These are phyloP conservation scores for Lates japonicus DNA, from an alignment of 2,797 vertebrate species.

Conservation along the genomic window DNA sequence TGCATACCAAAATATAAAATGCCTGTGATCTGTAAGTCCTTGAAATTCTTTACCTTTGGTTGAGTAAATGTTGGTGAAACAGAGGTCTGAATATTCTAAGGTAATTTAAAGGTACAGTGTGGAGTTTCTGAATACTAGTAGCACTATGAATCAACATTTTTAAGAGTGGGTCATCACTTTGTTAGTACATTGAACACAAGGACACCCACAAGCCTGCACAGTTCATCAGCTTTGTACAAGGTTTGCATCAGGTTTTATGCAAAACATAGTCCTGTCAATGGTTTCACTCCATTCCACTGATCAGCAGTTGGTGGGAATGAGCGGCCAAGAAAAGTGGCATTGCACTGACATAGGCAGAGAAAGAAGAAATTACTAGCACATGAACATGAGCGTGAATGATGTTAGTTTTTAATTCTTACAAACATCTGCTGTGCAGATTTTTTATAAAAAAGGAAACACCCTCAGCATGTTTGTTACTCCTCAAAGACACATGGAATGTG, in stretches of 20 bases:
- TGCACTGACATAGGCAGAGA: not conserved
- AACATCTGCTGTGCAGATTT: not conserved
- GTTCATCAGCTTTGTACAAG: too few relatives aligned
- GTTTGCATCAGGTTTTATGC: not conserved
- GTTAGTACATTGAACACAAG: not conserved
- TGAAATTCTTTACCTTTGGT: constrained; percentile 33
- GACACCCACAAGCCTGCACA: not conserved
- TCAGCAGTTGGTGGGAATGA: not conserved
- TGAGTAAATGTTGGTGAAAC: constrained; percentile 31
- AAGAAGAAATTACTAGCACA: not conserved
- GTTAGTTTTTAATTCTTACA: not conserved
- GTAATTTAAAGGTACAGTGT: not conserved
- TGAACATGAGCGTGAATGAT: not conserved
- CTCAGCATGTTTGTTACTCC: not conserved
- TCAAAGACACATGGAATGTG: not conserved
- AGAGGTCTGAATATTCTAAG: not conserved
- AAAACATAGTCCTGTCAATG: not conserved
- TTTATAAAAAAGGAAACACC: not conserved
- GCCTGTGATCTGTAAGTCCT: constrained; percentile 36
- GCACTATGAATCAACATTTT: not conserved
- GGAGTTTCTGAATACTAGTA: not conserved
- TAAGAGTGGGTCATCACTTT: not conserved
- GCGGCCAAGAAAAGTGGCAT: not conserved
- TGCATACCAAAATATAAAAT: constrained; percentile 53
- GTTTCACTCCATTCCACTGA: not conserved